Evolutionary conservation across 2,797 vertebrate genomes (phyloP), one percentile per base, ranked within the genome.

Genomic region (Botia almorhae): DNA sequence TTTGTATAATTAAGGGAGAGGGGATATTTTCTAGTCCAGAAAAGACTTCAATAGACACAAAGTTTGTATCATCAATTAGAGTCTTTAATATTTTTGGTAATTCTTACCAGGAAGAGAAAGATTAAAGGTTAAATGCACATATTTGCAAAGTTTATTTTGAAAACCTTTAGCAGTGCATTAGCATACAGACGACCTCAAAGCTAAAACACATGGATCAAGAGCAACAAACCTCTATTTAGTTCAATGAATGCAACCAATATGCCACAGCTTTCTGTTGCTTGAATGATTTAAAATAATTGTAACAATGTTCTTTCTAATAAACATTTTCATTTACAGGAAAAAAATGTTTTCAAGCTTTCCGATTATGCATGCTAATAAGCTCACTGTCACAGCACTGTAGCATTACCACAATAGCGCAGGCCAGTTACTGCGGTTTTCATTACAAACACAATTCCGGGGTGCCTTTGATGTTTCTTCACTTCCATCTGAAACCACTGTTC

Each of bases 361-460:
- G 12, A 29, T 73, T 13, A 65, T n/a, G 14, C 19, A 26, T 58
- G 51, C 51, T 29, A 68, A 69, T 16, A 68, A 33, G 50, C 74
- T 43, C 29, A 26, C 51, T 63, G 39, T 76, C 61, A 56, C 50
- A 75, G 43, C 43, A 19, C 7, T 51, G 46, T 58, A 23, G 11
- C 58, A 64, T 51, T 21, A 36, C 21, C 58, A 13, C 72, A 14
- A 74, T 33, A 50, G 33, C 33, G 39, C 48, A 76, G 74, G 48
- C 14, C 33, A 0, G 1, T 43, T 13, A 10, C 33, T 56, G 33
- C 55, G 19, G 26, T 68, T 68, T 68, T 68, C 63, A 68, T 46
- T 76, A 76, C 19, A 26, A 68, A 76, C 63, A 55, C 51, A 56
- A 68, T 76, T 76, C 74, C 19, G 23, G 63, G 16, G 33, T n/a